Base-by-base conservation (phyloP, 2,113 vertebrate genomes). In the Meleagris gallopavo region DNA sequence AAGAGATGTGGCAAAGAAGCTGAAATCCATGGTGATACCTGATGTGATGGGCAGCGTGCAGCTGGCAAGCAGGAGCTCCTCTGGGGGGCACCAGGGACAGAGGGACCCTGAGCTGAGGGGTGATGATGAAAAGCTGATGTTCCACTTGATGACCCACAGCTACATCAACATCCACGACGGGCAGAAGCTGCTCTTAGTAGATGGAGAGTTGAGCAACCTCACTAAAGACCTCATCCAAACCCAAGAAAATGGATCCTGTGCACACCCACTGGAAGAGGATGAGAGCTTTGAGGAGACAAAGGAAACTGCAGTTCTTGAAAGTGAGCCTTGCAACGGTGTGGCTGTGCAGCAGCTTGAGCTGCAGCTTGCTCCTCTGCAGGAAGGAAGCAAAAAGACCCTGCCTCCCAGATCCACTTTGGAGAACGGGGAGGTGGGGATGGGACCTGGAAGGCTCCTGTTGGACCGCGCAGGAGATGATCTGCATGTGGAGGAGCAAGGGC, bases 101-200 rank as follows among this genome's bases (percentile, higher is more conserved):
- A 82, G 78, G 82, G 71, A 94, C n/a, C 48, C 55, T 69, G 21
- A 82, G 89, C 83, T 84, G 43, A 48, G 71, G 94, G 89, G 89
- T 90, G 43, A 34, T 0, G 88, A 97, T 0, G 97, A 98, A 84
- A 97, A 81, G 52, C 89, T 99, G 13, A 75, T 98, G 76, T 97
- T 97, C 95, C 97, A 99, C 64, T 48, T 99, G 88, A 98, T 98
- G 98, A 98, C 98, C 34, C 98, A 98, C 85, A 99, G 99, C 97
- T 99, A 98, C 83, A 96, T 99, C 89, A 98, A 99, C 71, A 96
- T 98, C 74, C 98, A 97, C 15, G 97, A 98, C 30, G 99, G 99
- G 71, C 98, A 98, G 81, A 98, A 97, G 32, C 75, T 99, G 91
- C 98, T 99, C 58, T 85, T 99, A 13, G 96, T 99, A 10, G 98